Evolutionary conservation across 2,888 invertebrate species (phyloP), one percentile per base, ranked within the genome.

Genomic region (Empis stercorea): DNA sequence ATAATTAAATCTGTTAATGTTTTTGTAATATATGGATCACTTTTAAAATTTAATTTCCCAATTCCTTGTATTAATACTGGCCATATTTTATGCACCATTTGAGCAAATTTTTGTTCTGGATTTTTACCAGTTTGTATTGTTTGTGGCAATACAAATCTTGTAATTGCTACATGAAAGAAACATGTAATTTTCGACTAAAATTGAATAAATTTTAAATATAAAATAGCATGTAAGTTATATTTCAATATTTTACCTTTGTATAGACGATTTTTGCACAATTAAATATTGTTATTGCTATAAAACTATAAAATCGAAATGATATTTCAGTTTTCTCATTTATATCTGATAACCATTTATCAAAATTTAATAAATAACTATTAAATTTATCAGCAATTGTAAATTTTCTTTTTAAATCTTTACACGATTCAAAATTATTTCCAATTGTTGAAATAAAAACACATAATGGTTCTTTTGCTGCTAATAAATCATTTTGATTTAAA

Each of bases 51-150:
- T 32, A 78, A 55, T 17, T 66, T 68, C 1, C 71, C 70, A 16
- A 76, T 66, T 1, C 75, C 76, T 52, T 71, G 68, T 36, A 76
- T 62, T 50, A 73, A 70, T 17, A 75, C 63, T 17, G 73, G 71
- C 65, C 75, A 74, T 13, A 74, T 70, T 56, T 70, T 70, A 51
- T 71, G 71, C 14, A 78, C 60, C 1, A 73, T 63, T 52, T 66
- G 68, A 1, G 73, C 56, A 7, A 73, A 55, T 46, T 66, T 67
- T 1, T 61, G 59, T 48, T 72, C 69, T 1, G 67, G 66, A 0
- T 61, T 55, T 48, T 68, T 68, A 1, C 75, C 75, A 48, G 71
- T 68, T 54, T 74, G 63, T 47, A 76, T 59, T 39, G 70, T 64
- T 1, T 66, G 64, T 13, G 76, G 73, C 30, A 78, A 57, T n/a